Evolutionary conservation across 2,797 vertebrate genomes (phyloP).

Genomic region (Crocodylus rhombifer): DNA sequence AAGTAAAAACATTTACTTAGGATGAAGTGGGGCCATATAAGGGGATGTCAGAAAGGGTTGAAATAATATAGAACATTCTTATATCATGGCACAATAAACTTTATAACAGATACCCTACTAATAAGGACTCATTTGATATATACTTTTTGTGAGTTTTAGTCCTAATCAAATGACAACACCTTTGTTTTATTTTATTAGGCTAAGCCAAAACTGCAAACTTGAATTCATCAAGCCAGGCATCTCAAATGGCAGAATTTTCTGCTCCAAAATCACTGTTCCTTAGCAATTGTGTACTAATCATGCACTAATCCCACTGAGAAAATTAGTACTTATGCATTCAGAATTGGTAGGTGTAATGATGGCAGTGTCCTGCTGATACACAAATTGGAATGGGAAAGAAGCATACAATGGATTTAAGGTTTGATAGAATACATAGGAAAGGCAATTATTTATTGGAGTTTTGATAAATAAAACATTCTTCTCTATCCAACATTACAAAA

Average conservation of each 20-base stretch:
- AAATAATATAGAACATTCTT: slow-evolving; percentile 68
- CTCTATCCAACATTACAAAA: neutral
- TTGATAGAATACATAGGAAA: slow-evolving; percentile 15
- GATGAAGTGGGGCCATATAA: neutral
- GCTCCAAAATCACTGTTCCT: slow-evolving; percentile 63
- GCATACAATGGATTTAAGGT: slow-evolving; percentile 4
- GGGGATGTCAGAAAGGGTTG: slow-evolving; percentile 63
- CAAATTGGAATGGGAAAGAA: neutral
- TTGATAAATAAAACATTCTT: neutral
- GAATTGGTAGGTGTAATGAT: slow-evolving; percentile 24
- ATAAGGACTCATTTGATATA: slow-evolving; percentile 74
- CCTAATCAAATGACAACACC: slow-evolving; percentile 72
- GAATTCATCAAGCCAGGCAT: slow-evolving; percentile 67
- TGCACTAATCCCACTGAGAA: slow-evolving; percentile 45
- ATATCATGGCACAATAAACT: slow-evolving; percentile 79
- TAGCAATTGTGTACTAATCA: slow-evolving; percentile 65
- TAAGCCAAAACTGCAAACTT: slow-evolving; percentile 72
- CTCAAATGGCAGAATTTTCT: slow-evolving; percentile 68
- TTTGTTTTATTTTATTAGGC: slow-evolving; percentile 58
- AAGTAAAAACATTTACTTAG: slow-evolving; percentile 1
- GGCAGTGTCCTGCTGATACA: slow-evolving; percentile 31
- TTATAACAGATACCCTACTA: slow-evolving; percentile 65
- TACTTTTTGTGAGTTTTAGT: slow-evolving; percentile 67
- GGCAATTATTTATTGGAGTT: neutral
- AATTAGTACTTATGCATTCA: slow-evolving; percentile 51